Evolutionary conservation across 2,888 invertebrate genomes (phyloP), one percentile per base, ranked within the genome.

Genomic region (Catocala sponsa): DNA sequence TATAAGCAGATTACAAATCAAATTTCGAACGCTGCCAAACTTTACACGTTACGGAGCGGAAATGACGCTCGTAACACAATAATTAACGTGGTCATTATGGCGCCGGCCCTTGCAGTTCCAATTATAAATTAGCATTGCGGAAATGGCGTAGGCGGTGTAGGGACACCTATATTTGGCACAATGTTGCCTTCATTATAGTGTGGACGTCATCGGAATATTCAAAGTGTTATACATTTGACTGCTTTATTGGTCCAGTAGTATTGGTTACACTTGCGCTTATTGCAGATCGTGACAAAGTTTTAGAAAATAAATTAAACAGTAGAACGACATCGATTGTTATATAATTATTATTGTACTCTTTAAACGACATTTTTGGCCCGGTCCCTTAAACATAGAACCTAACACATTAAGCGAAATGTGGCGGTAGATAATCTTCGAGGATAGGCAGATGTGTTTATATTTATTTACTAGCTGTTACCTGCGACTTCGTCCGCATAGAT

Each of bases 161-260:
- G 70, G 74, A 63, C 61, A 59, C 67, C 83, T 82, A 62, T 81
- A 82, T 83, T 82, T 74, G 85, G 85, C 68, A 81, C 83, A 81
- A 80, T 79, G 78, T 75, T 53, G 65, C 69, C 78, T 77, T 78
- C 78, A 81, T 82, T 74, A 70, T 67, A 52, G 55, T 42, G 53
- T 65, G 68, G 50, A 75, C 68, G 73, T 50, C 48, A 33, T 2
- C 50, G 6, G 76, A 76, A 76, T 78, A 59, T 35, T 32, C 43
- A 53, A 43, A 38, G 0, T 44, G 50, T 33, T 15, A 44, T 12
- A 42, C 9, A 42, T 42, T 42, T 42, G 9, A 4, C 4, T 42
- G 42, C 42, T 11, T 42, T 42, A 4, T 35, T 35, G 35, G 35
- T 35, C 35, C 35, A 35, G 35, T 5, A 4, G 35, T 7, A 35